These are phyloP conservation scores for Drosophila lacicola DNA, from an alignment of 2,888 invertebrate genomes.

Conservation along the genomic window DNA sequence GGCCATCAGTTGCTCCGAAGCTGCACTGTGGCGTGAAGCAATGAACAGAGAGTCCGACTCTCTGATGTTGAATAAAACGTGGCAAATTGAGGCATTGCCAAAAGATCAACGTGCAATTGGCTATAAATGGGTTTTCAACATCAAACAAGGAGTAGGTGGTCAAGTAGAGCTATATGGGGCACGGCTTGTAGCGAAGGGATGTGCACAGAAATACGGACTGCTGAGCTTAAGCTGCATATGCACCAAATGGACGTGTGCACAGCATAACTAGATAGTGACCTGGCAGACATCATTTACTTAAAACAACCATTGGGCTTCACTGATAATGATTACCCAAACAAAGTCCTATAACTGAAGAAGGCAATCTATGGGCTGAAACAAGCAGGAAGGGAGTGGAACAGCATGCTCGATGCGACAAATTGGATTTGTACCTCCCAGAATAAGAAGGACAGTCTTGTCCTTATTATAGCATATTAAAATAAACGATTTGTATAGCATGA, in stretches of 20 bases:
- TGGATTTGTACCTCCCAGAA: background rate
- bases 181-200: slow-evolving; percentile 1
- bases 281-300: slow-evolving; percentile 1
- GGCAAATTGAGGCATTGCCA: slow-evolving; percentile 5
- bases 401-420: background rate
- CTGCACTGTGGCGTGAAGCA: background rate
- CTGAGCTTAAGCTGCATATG: background rate
- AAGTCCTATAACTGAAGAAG: background rate
- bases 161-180: slow-evolving; percentile 4
- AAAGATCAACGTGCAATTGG: background rate
- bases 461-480: slow-evolving; percentile 4
- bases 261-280: slow-evolving; percentile 7
- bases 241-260: slow-evolving; percentile 12
- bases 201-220: slow-evolving; percentile 1
- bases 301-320: background rate
- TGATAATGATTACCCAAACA: background rate
- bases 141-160: background rate
- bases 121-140: slow-evolving; percentile 2
- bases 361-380: slow-evolving; percentile 1
- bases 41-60: slow-evolving; percentile 6
- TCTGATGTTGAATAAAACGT: slow-evolving; percentile 1
- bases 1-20: background rate
- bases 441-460: slow-evolving; percentile 2
- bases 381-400: slow-evolving; percentile 8
- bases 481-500: slow-evolving; percentile 1